A percentile compares a stretch with the other conserved stretches of the same genome.
Evolutionary conservation across 2,888 invertebrate genomes (phyloP).

Genomic region (Melanotus villosus): DNA sequence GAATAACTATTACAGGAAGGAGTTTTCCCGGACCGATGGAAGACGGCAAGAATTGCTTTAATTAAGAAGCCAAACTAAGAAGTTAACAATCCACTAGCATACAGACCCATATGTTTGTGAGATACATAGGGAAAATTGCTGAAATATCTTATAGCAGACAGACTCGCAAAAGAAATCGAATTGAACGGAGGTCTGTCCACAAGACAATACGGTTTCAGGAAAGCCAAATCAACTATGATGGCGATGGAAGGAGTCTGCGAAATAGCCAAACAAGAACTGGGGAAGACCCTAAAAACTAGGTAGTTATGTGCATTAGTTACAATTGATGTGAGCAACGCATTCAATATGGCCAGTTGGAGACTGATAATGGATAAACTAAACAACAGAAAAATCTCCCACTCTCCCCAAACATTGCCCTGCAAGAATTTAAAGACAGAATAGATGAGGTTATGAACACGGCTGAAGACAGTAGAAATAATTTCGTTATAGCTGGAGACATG

Average conservation of each 20-base stretch:
- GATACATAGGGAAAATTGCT: not conserved
- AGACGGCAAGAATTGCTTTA: not conserved
- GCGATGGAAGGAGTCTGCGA: not conserved
- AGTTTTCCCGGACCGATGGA: not conserved
- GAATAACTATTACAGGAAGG: not conserved
- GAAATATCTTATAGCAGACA: not conserved
- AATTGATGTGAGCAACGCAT: conserved; percentile 6
- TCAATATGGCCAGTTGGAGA: not conserved
- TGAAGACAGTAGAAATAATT: no score
- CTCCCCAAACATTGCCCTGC: no score
- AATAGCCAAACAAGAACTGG: no score
- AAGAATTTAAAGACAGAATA: no score
- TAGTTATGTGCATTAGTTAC: not conserved
- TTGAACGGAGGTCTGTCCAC: not conserved
- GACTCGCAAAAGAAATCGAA: not conserved
- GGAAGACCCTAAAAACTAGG: not conserved
- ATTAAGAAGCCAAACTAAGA: not conserved
- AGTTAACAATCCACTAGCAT: not conserved
- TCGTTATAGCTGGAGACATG: no score
- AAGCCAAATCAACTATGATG: not conserved
- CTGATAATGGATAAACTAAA: no score
- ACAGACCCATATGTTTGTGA: not conserved
- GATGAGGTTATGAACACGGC: no score
- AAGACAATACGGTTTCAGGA: not conserved
- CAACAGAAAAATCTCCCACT: no score